These are phyloP conservation scores for Aulostomus chinensis DNA, from an alignment of 2,797 vertebrate genomes.

Conservation along the genomic window DNA sequence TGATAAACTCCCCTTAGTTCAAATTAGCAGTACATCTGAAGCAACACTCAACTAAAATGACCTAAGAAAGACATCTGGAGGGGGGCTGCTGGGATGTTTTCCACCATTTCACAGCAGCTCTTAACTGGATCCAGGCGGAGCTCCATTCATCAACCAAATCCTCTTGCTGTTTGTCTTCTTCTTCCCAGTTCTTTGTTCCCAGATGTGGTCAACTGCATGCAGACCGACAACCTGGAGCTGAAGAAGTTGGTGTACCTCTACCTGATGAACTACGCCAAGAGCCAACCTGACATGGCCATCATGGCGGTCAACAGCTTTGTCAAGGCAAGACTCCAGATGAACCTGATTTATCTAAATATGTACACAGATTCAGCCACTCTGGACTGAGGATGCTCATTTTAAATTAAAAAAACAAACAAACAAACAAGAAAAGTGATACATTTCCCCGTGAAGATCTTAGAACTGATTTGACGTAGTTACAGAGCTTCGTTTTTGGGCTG, in stretches of 20 bases:
- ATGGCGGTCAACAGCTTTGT: constrained; percentile 99
- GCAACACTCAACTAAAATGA: no score
- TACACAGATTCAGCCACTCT: not conserved
- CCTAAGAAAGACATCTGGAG: no score
- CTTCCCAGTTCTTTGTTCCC: constrained; percentile 91
- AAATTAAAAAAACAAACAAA: no score
- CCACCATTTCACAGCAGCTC: no score
- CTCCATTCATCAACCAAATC: not conserved
- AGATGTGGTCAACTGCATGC: constrained; percentile 99
- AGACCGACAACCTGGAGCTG: constrained; percentile 97
- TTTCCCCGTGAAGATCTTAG: no score
- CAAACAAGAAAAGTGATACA: no score
- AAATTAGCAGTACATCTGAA: no score
- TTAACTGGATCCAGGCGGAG: not conserved
- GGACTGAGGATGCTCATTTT: no score
- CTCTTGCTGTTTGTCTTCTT: constrained; percentile 6
- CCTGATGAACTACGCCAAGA: constrained; percentile 99
- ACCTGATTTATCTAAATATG: not conserved
- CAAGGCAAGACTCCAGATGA: constrained; percentile 79
- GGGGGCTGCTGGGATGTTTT: no score
- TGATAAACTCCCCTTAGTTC: no score
- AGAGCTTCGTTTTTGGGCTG: not conserved
- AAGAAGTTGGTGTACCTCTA: constrained; percentile 99
- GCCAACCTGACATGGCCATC: constrained; percentile 99
- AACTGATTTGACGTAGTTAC: no score